Evolutionary conservation across 2,797 vertebrate species (phyloP).

Genomic region (Sebastes trivittatus): DNA sequence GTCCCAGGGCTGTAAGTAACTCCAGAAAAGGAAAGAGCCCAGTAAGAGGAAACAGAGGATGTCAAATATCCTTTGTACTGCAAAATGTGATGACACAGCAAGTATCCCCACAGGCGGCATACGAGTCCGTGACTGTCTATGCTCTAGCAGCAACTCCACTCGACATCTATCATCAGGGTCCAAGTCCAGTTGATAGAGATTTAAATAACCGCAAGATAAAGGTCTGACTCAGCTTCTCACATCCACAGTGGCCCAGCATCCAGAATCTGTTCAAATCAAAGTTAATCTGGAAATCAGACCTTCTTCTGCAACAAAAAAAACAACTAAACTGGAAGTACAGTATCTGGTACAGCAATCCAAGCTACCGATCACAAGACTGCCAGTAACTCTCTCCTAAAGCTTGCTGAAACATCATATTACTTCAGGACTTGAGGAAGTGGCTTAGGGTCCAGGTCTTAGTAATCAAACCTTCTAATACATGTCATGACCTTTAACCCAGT

Average conservation of each 20-base stretch:
- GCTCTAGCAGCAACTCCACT: neutral
- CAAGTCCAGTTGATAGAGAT: constrained; percentile 21
- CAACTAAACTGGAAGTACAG: neutral
- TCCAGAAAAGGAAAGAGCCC: constrained; percentile 8
- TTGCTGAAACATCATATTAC: constrained; percentile 19
- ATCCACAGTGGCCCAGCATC: neutral
- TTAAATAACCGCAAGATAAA: constrained; percentile 6
- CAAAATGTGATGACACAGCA: constrained; percentile 40
- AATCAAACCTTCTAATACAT: constrained; percentile 25
- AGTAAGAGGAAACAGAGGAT: constrained; percentile 29
- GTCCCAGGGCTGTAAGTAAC: constrained; percentile 12
- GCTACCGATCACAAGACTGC: neutral
- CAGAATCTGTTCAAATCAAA: neutral
- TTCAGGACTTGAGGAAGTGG: constrained; percentile 19
- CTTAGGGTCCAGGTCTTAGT: constrained; percentile 11
- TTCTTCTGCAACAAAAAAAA: neutral
- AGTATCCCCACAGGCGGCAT: constrained; percentile 7
- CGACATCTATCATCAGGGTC: neutral
- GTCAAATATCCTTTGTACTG: constrained; percentile 44
- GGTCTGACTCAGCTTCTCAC: neutral
- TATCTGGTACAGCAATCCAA: constrained; percentile 2
- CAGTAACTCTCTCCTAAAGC: neutral
- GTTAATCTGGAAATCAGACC: neutral
- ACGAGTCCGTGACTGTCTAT: neutral
- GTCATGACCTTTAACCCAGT: constrained; percentile 32